A percentile compares a stretch with the other conserved stretches of the same genome.
phyloP scores from a whole-genome alignment of 2,113 vertebrate genomes.

The Oceanites oceanicus region DNA sequence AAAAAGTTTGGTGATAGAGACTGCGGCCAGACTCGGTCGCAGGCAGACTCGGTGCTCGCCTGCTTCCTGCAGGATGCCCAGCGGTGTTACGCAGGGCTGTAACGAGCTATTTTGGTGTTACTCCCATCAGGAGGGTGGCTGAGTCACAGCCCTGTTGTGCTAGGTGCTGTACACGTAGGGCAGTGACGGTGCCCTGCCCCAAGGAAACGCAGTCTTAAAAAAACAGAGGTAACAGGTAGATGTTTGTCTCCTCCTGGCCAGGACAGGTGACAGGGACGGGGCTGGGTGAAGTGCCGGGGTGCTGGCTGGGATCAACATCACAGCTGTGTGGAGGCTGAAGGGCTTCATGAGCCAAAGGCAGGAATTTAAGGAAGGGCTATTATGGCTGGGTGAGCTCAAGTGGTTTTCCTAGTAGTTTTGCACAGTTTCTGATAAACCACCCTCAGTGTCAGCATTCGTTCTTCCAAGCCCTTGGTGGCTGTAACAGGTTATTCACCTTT shows the following conservation, averaged over 20 bases:
- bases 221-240: neutral
- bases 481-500: neutral
- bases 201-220: conserved; percentile 6
- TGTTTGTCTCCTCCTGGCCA: neutral
- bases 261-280: accelerated
- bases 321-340: neutral
- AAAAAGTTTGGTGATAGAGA: neutral
- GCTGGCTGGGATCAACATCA: neutral
- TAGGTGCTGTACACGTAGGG: neutral
- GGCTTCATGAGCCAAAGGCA: neutral
- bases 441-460: accelerated
- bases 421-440: neutral
- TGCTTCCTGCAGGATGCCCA: conserved; percentile 17
- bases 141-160: conserved; percentile 31
- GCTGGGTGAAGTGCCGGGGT: neutral
- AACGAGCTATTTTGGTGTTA: conserved; percentile 13
- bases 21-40: accelerated
- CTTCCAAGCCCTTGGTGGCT: neutral
- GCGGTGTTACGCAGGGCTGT: neutral
- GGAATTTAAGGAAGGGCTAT: neutral
- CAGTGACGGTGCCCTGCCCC: conserved; percentile 31
- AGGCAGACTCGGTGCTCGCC: neutral
- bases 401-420: neutral
- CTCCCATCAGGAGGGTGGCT: conserved; percentile 11
- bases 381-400: neutral